These are phyloP conservation scores for Heteropelma amictum DNA, from an alignment of 2,888 invertebrate species.

Conservation along the genomic window DNA sequence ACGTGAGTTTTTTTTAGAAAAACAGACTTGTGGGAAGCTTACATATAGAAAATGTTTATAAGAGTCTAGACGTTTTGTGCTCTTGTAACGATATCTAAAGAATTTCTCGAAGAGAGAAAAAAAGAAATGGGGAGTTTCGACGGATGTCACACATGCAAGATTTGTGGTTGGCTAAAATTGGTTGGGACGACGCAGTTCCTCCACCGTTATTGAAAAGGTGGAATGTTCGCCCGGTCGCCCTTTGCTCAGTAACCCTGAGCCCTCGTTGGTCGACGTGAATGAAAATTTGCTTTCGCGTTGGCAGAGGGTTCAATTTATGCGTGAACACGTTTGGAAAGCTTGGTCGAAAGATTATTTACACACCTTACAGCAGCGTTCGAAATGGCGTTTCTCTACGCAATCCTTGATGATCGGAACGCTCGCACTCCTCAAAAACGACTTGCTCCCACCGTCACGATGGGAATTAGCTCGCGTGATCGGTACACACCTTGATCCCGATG, in stretches of 20 bases:
- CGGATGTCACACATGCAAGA: no score
- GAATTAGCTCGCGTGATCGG: conserved; percentile 50
- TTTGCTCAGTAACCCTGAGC: conserved; percentile 54
- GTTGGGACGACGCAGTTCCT: conserved; percentile 3
- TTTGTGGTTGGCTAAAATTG: neutral
- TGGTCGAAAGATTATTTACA: conserved; percentile 62
- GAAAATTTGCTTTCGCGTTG: conserved; percentile 56
- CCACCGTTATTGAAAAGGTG: neutral
- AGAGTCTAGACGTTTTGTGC: no score
- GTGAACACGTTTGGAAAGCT: conserved; percentile 59
- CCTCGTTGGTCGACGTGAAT: conserved; percentile 46
- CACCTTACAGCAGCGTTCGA: conserved; percentile 57
- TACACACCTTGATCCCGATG: conserved; percentile 60
- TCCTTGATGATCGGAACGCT: conserved; percentile 48
- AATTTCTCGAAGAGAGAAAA: no score
- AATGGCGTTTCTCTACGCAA: conserved; percentile 46
- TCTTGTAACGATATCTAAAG: no score
- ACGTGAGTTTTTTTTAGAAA: no score
- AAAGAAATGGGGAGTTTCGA: no score
- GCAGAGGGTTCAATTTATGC: conserved; percentile 49
- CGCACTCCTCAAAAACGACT: conserved; percentile 57
- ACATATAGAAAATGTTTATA: no score
- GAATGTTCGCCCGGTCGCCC: conserved; percentile 58
- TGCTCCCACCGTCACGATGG: conserved; percentile 56
- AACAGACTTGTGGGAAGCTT: no score